These are phyloP conservation scores for Eospalax fontanierii DNA, from an alignment of 2,797 vertebrate genomes.

Conservation along the genomic window DNA sequence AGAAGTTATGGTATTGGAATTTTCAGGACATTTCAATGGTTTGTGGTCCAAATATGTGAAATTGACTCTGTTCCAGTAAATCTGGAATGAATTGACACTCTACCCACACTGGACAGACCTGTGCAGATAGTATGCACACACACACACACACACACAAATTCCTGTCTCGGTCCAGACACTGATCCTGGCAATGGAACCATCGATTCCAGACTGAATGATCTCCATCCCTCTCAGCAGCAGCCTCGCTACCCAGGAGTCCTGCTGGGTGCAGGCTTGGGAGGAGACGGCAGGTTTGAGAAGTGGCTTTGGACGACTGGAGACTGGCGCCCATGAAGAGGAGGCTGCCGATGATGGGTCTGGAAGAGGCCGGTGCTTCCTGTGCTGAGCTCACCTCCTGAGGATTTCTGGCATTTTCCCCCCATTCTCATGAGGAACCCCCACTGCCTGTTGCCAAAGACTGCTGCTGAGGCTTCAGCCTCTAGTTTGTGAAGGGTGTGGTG, in stretches of 20 bases:
- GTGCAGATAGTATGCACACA: background rate
- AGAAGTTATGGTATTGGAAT: conserved; percentile 71
- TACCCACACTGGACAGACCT: background rate
- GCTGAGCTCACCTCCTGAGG: conserved; percentile 85
- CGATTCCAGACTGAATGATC: background rate
- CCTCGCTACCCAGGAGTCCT: background rate
- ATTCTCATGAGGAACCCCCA: background rate
- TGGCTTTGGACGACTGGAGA: background rate
- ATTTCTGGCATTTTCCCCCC: conserved; percentile 85
- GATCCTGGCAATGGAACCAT: background rate
- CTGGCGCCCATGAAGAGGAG: background rate
- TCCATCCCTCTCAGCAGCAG: background rate
- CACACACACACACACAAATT: background rate
- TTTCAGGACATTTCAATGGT: conserved; percentile 68
- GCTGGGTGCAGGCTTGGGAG: background rate
- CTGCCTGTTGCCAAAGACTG: background rate
- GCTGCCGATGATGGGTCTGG: background rate
- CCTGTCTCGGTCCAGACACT: conserved; percentile 5
- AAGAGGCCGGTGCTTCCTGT: conserved; percentile 72
- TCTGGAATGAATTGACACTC: conserved; percentile 72
- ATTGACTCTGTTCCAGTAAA: conserved; percentile 62
- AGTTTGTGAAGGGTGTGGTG: background rate
- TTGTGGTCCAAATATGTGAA: conserved; percentile 67
- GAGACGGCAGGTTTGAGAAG: background rate
- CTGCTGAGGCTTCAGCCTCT: background rate